These are phyloP conservation scores for Falco punctatus DNA, from an alignment of 2,113 vertebrate genomes.

Conservation along the genomic window DNA sequence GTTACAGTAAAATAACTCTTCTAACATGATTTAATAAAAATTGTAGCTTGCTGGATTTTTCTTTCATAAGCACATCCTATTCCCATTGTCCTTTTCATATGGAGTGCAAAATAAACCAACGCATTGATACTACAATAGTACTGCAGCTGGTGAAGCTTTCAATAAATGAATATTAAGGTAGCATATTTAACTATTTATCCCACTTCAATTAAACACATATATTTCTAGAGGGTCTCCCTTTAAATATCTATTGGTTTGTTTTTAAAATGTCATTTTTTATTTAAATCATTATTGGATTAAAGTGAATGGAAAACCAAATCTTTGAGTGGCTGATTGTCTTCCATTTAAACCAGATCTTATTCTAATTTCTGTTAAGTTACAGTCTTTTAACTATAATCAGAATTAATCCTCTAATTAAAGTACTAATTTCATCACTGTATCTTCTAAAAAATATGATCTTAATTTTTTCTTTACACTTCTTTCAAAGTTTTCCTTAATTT, in stretches of 20 bases:
- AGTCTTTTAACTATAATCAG: neutral
- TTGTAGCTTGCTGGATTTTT: neutral
- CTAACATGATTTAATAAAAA: neutral
- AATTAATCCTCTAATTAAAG: neutral
- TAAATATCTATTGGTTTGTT: neutral
- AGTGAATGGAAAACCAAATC: neutral
- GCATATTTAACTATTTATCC: neutral
- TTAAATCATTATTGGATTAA: neutral
- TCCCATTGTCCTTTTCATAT: neutral
- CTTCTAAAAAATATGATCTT: neutral
- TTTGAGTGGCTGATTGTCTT: neutral
- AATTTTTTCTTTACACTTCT: neutral
- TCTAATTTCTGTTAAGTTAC: neutral
- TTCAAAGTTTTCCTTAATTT: neutral
- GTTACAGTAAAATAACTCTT: neutral
- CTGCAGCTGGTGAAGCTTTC: neutral
- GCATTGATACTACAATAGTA: neutral
- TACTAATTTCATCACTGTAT: neutral
- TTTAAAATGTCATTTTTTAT: neutral
- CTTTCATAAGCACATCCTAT: neutral
- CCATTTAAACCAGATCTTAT: neutral
- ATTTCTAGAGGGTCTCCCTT: neutral
- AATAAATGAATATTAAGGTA: neutral
- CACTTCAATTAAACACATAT: neutral
- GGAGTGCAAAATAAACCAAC: neutral